Evolutionary conservation across 2,888 invertebrate genomes (phyloP), one percentile per base, ranked within the genome.

Genomic region (Sturmia bella): DNA sequence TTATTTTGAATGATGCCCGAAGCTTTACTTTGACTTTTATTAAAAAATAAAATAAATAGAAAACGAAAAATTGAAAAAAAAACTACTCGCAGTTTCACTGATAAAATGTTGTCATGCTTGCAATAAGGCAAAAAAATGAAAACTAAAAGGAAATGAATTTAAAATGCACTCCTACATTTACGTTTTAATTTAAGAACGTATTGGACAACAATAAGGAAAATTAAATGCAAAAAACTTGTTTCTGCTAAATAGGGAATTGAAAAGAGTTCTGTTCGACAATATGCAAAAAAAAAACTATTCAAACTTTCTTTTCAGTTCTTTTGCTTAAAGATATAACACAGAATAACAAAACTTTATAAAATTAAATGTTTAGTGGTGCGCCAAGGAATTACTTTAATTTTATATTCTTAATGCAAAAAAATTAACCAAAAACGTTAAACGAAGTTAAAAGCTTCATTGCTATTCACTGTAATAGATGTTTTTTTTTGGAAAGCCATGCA

Each of bases 81-180:
- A 68, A 68, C 50, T 48, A 61, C 24, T 61, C 21, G 17, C 21
- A 56, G 54, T 77, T 70, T 63, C 52, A 69, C 75, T 66, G 75
- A 66, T 75, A 75, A 70, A 76, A 66, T 66, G 80, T 66, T 75
- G 75, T 75, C 74, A 52, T 24, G 57, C 50, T 80, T 69, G 70
- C 52, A 63, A 48, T 24, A 72, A n/a, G n/a, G n/a, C n/a, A n/a
- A 66, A 64, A 56, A 72, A 15, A 56, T 21, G 45, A 32, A 3
- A 32, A 32, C 9, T 32, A 32, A 68, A n/a, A 50, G 21, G 39
- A 50, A 64, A 64, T 54, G 66, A 74, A 64, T 54, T 17, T 43
- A 13, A 24, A 32, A 24, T 1, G 45, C 15, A 64, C 37, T 50
- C 17, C 13, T 48, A 57, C 41, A 21, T 11, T 0, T 13, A 50